Percentiles rank a stretch among this genome's conserved stretches.
These are phyloP conservation scores for Rotaria macrura DNA, from an alignment of 2,888 invertebrate species.

Conservation along the genomic window DNA sequence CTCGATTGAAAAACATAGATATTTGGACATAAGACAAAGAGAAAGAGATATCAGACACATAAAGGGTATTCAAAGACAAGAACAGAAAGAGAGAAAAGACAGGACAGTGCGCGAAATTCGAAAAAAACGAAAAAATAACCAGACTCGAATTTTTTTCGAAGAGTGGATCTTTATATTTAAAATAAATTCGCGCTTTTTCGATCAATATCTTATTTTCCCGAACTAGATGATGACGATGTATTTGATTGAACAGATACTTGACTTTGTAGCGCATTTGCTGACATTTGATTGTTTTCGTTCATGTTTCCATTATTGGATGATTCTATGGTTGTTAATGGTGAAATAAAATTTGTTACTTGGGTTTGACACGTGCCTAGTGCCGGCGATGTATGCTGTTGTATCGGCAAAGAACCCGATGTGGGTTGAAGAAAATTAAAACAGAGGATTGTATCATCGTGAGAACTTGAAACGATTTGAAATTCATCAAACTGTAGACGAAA, in stretches of 20 bases:
- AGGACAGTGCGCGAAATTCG: not conserved
- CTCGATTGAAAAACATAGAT: not conserved
- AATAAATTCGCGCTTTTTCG: not conserved
- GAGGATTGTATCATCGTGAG: slow-evolving; percentile 97
- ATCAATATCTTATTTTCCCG: not conserved
- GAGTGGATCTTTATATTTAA: not conserved
- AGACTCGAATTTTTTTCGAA: not conserved
- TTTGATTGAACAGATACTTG: not conserved
- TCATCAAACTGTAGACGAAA: slow-evolving; percentile 99
- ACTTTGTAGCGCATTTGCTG: not conserved
- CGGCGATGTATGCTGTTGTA: not conserved
- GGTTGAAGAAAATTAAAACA: slow-evolving; percentile 88
- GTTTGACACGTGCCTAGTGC: not conserved
- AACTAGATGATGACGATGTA: not conserved
- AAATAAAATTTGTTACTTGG: not conserved
- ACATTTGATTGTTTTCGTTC: not conserved
- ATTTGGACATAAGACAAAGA: not conserved
- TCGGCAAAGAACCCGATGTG: not conserved
- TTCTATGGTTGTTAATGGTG: not conserved
- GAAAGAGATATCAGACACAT: not conserved
- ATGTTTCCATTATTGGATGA: not conserved
- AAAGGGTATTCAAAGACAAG: not conserved
- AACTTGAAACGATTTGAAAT: slow-evolving; percentile 98
- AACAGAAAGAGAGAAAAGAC: not conserved
- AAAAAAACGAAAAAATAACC: not conserved